Evolutionary conservation across 2,113 vertebrate genomes (phyloP).

Genomic region (Oryzias melastigma): DNA sequence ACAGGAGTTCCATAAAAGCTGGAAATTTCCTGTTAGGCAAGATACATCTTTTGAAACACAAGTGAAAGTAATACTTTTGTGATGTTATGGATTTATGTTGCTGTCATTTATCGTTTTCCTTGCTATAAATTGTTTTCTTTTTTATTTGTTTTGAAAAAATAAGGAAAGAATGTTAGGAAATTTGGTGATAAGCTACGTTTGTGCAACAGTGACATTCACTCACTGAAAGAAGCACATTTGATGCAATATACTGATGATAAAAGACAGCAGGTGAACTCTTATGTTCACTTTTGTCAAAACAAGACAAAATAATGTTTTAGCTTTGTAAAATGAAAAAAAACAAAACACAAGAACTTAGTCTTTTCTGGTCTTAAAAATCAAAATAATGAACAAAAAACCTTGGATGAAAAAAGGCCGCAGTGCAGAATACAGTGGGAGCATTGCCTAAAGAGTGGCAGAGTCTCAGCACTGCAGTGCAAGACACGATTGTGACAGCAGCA

Average conservation of each 20-base stretch:
- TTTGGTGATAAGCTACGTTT: background rate
- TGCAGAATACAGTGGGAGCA: slow-evolving; percentile 13
- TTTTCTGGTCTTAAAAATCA: background rate
- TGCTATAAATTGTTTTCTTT: too few species aligned
- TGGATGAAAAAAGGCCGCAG: background rate
- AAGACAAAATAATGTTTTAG: background rate
- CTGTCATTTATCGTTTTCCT: too few species aligned
- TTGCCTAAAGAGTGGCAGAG: slow-evolving; percentile 19
- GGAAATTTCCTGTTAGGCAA: too few species aligned
- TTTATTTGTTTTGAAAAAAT: too few species aligned
- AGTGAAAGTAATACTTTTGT: too few species aligned
- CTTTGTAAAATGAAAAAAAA: too few species aligned
- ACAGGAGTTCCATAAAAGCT: too few species aligned
- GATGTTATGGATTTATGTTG: too few species aligned
- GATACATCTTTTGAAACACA: too few species aligned
- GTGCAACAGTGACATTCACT: background rate
- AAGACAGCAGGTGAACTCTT: background rate
- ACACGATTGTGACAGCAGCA: slow-evolving; percentile 39
- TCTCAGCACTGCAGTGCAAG: slow-evolving; percentile 52
- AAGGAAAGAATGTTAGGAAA: too few species aligned
- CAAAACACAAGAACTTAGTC: too few species aligned
- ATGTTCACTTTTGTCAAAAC: background rate
- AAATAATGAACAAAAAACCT: background rate
- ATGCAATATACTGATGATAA: background rate
- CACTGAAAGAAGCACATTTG: slow-evolving; percentile 3